Conservation (phyloP, 2,797 vertebrate genomes). For the Glossophaga mutica region DNA sequence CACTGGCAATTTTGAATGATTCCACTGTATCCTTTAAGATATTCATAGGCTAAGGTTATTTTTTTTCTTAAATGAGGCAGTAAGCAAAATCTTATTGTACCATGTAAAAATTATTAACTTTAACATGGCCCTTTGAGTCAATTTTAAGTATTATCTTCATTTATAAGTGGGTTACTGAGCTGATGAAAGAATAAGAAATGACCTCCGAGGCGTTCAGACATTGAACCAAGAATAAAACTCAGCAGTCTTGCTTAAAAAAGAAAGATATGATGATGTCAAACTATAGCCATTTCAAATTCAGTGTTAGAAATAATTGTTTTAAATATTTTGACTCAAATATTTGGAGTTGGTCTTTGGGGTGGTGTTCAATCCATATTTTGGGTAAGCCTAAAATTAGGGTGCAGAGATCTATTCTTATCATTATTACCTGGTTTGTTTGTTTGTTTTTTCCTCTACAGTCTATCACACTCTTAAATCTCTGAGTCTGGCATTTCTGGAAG, state of each 20-base stretch:
- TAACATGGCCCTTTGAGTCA: neutral
- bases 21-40: neutral
- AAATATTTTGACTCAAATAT: neutral
- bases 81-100: slow-evolving; percentile 45
- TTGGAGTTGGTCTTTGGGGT: neutral
- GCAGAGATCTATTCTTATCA: neutral
- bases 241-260: neutral
- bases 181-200: slow-evolving; percentile 36
- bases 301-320: neutral
- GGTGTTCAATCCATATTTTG: neutral
- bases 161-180: slow-evolving; percentile 16
- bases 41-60: slow-evolving; percentile 6
- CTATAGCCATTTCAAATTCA: neutral
- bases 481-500: neutral
- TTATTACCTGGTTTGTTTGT: neutral
- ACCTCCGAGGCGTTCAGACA: neutral
- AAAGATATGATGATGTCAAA: neutral
- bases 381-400: neutral
- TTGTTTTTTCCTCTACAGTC: neutral
- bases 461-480: neutral
- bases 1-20: slow-evolving; percentile 27
- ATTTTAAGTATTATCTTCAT: slow-evolving; percentile 45
- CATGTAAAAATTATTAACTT: slow-evolving; percentile 51
- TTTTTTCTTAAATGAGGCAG: slow-evolving; percentile 47
- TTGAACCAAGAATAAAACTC: neutral